A percentile compares a stretch with the other conserved stretches of the same genome.
phyloP scores from a whole-genome alignment of 2,888 invertebrate species.

The Lordiphosa fenestrarum region DNA sequence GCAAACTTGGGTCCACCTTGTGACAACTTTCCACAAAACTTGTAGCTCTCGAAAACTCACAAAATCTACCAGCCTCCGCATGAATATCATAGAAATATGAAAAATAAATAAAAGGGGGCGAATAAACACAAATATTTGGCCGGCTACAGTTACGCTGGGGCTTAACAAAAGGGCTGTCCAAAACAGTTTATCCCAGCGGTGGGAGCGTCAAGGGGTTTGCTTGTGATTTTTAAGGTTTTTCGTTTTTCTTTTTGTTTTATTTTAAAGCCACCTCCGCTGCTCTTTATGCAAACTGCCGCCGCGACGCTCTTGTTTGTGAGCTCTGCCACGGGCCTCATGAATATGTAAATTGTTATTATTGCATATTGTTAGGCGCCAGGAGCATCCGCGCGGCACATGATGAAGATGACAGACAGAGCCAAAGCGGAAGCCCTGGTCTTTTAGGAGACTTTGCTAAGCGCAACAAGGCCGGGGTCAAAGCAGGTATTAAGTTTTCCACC shows the following conservation, averaged over 20 bases:
- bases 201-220: not conserved
- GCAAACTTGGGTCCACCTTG: constrained; percentile 19
- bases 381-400: constrained; percentile 20
- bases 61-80: constrained; percentile 40
- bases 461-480: not conserved
- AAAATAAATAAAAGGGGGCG: constrained; percentile 54
- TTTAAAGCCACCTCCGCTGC: constrained; percentile 54
- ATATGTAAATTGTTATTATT: constrained; percentile 74
- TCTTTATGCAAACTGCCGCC: constrained; percentile 66
- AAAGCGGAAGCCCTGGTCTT: constrained; percentile 5
- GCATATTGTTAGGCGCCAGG: constrained; percentile 67
- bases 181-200: constrained; percentile 5
- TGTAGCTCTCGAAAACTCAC: constrained; percentile 20
- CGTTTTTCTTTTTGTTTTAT: constrained; percentile 34
- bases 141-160: constrained; percentile 58
- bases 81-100: constrained; percentile 68
- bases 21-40: not conserved
- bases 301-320: constrained; percentile 44
- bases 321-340: constrained; percentile 64
- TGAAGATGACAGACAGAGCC: constrained; percentile 20
- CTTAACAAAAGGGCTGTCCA: constrained; percentile 58
- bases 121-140: constrained; percentile 65
- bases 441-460: constrained; percentile 5
- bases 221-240: not conserved
- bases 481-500: constrained; percentile 3